Conservation (phyloP, 1,140 invertebrate genomes). For the Yoshiicerus persimilis region DNA sequence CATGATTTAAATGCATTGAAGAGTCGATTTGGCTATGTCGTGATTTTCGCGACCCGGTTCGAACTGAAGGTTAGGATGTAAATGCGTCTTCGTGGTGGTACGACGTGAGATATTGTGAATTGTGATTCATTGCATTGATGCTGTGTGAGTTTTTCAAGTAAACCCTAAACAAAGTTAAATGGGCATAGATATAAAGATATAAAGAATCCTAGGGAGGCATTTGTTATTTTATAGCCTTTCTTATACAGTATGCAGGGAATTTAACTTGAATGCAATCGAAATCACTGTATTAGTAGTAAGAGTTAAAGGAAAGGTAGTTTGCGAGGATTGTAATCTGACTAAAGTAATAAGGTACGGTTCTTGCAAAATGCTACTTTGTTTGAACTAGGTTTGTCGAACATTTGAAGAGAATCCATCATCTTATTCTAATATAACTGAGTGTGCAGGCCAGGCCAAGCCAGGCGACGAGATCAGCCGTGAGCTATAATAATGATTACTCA, state of each 20-base stretch:
- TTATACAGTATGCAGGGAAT: not conserved
- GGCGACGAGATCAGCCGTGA: not conserved
- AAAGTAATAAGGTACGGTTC: not conserved
- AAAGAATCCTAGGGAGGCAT: too few species aligned
- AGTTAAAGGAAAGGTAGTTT: not conserved
- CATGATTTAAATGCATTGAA: constrained; percentile 17
- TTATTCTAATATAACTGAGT: not conserved
- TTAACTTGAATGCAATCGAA: not conserved
- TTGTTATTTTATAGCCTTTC: not conserved
- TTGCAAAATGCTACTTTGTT: not conserved
- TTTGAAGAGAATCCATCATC: not conserved
- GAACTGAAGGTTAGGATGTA: not conserved
- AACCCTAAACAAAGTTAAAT: not conserved
- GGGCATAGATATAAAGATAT: too few species aligned
- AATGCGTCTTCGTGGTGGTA: not conserved
- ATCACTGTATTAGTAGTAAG: not conserved
- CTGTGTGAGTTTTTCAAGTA: not conserved
- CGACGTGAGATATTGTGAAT: constrained; percentile 7
- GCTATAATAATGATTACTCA: not conserved
- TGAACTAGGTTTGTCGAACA: constrained; percentile 19
- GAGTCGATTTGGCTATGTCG: constrained; percentile 3
- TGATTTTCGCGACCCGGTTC: constrained; percentile 23
- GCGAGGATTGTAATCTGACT: not conserved
- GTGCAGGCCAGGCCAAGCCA: not conserved
- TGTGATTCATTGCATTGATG: not conserved